A percentile compares a stretch with the other conserved stretches of the same genome.
Evolutionary conservation across 2,113 vertebrate species (phyloP).

Genomic region (Cynoglossus semilaevis): DNA sequence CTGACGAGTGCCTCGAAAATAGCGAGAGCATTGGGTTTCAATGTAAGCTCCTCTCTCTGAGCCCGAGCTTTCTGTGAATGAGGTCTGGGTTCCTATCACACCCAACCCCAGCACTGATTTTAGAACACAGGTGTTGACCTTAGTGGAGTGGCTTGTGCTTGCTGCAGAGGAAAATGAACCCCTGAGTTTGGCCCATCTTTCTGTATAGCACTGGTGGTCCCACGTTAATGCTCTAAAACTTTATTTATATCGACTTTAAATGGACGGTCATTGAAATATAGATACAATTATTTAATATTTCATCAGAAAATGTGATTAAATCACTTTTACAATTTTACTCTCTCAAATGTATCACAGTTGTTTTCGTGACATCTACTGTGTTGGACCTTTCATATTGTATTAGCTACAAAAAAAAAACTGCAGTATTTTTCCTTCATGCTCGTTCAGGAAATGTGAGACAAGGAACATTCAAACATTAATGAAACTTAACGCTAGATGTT

Average conservation of each 20-base stretch:
- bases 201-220: constrained; percentile 34
- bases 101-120: constrained; percentile 73
- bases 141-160: constrained; percentile 73
- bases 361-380: too few species aligned
- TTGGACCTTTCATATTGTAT: too few species aligned
- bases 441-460: too few species aligned
- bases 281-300: too few species aligned
- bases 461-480: too few species aligned
- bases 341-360: too few species aligned
- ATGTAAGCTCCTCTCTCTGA: constrained; percentile 73
- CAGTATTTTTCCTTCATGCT: too few species aligned
- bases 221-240: constrained; percentile 33
- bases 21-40: constrained; percentile 76
- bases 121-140: constrained; percentile 85
- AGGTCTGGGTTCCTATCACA: constrained; percentile 75
- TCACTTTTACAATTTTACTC: too few species aligned
- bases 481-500: too few species aligned
- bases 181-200: constrained; percentile 48
- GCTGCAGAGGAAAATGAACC: constrained; percentile 76
- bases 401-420: too few species aligned
- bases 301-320: too few species aligned
- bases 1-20: constrained; percentile 73
- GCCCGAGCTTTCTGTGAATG: constrained; percentile 80
- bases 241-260: constrained; percentile 27
- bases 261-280: too few species aligned